Percentiles rank a stretch among this genome's conserved stretches.
These are phyloP conservation scores for Calcarius lapponicus DNA, from an alignment of 2,797 vertebrate species.

Conservation along the genomic window DNA sequence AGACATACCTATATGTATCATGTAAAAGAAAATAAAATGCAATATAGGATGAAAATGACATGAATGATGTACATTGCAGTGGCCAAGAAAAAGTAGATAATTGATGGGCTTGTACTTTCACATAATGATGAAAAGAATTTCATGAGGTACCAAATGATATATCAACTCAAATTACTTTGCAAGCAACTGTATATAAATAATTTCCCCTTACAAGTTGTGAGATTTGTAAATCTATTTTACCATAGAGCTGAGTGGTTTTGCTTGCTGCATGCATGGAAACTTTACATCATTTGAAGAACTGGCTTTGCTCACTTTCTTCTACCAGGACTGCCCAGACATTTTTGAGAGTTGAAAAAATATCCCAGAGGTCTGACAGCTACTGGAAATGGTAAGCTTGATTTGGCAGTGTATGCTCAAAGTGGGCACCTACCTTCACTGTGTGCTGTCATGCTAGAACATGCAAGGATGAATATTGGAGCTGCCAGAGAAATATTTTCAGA, in stretches of 20 bases:
- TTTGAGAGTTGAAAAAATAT: background rate
- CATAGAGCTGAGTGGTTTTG: background rate
- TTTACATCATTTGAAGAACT: background rate
- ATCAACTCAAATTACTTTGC: background rate
- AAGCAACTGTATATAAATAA: background rate
- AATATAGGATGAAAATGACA: background rate
- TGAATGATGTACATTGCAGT: background rate
- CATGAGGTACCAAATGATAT: background rate
- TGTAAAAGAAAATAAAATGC: background rate
- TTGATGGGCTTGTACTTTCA: background rate
- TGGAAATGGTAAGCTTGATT: background rate
- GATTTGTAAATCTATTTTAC: background rate
- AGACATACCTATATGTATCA: fast-evolving
- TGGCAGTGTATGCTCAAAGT: background rate
- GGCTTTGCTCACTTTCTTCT: background rate
- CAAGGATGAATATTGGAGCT: background rate
- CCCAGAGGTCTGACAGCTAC: background rate
- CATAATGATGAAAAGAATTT: background rate
- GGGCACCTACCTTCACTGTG: background rate
- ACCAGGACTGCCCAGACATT: background rate
- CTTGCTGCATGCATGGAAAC: background rate
- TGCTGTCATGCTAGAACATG: background rate
- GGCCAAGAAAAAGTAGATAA: background rate
- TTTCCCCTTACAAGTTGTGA: background rate
- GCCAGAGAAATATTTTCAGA: background rate